Percentiles rank a stretch among this genome's conserved stretches.
Evolutionary conservation across 2,888 invertebrate species (phyloP).

Genomic region (Plagodis dolabraria): DNA sequence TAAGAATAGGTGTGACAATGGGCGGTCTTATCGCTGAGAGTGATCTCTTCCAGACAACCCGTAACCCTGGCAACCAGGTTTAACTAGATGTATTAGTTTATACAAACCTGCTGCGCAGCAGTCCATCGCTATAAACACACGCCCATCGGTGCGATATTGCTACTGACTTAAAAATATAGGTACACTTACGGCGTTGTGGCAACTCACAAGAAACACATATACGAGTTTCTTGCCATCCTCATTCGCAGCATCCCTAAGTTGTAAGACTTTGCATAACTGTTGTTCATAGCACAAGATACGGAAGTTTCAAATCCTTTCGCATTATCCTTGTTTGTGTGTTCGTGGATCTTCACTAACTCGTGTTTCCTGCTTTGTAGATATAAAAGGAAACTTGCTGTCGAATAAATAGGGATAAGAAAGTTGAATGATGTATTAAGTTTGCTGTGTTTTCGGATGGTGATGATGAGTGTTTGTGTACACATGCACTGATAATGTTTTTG

Average conservation of each 20-base stretch:
- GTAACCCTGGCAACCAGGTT: too few relatives aligned
- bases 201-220: constrained; percentile 3
- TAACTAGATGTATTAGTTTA: too few relatives aligned
- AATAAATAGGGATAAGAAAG: constrained; percentile 33
- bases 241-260: constrained; percentile 12
- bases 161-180: too few relatives aligned
- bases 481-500: too few relatives aligned
- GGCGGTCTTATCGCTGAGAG: too few relatives aligned
- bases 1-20: too few relatives aligned
- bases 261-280: constrained; percentile 43
- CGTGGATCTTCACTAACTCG: constrained; percentile 36
- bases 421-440: constrained; percentile 13
- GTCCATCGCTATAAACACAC: too few relatives aligned
- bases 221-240: constrained; percentile 17
- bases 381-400: constrained; percentile 27
- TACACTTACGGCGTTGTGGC: neutral
- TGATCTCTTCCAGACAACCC: too few relatives aligned
- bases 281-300: constrained; percentile 46
- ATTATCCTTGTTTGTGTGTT: constrained; percentile 37
- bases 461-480: neutral
- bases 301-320: constrained; percentile 48
- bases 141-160: too few relatives aligned
- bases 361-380: constrained; percentile 26
- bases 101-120: too few relatives aligned
- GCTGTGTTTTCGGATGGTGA: neutral